These are phyloP conservation scores for Cephus pygmeus DNA, from an alignment of 2,888 invertebrate species.

Conservation along the genomic window DNA sequence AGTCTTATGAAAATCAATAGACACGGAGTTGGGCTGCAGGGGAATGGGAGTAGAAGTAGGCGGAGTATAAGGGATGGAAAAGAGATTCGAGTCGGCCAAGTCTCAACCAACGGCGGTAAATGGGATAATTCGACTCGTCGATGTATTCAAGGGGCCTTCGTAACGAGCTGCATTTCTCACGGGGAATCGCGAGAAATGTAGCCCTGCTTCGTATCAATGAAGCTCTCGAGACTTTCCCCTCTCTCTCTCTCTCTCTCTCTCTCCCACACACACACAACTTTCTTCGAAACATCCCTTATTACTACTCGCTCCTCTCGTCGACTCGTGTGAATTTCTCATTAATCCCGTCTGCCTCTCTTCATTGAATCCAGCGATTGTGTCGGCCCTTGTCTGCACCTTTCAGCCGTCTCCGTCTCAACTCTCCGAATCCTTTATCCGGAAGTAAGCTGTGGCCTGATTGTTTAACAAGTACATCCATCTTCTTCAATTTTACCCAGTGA, in stretches of 20 bases:
- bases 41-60: too few species aligned
- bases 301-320: not conserved
- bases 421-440: not conserved
- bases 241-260: constrained; percentile 2
- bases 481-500: too few species aligned
- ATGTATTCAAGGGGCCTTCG: constrained; percentile 37
- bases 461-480: too few species aligned
- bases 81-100: too few species aligned
- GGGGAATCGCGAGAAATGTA: constrained; percentile 34
- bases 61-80: too few species aligned
- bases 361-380: not conserved
- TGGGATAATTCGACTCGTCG: constrained; percentile 32
- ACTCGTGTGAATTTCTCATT: constrained; percentile 14
- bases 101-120: not conserved
- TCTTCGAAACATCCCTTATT: not conserved
- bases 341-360: constrained; percentile 9
- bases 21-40: too few species aligned
- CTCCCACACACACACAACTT: not conserved
- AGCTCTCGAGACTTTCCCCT: constrained; percentile 20
- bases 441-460: too few species aligned
- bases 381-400: not conserved
- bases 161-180: constrained; percentile 50
- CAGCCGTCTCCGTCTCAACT: not conserved
- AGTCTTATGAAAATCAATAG: too few species aligned
- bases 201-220: constrained; percentile 31